Conservation (phyloP, 2,113 vertebrate genomes). For the Alethe castanea region DNA sequence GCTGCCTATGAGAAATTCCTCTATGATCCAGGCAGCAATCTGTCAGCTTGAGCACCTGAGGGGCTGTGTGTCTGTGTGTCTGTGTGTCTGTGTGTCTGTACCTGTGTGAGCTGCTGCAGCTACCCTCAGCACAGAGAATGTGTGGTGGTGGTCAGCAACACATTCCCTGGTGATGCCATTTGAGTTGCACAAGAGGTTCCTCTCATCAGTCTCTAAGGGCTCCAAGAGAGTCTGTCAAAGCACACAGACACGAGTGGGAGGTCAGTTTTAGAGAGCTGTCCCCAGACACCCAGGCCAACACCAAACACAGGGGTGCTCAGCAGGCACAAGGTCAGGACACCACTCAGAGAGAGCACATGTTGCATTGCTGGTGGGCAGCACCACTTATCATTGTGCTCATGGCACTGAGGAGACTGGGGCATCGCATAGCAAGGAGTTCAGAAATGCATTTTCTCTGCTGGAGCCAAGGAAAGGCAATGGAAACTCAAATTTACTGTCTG, state of each 20-base stretch:
- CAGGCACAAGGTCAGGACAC: background rate
- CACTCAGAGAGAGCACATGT: fast-evolving
- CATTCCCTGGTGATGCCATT: background rate
- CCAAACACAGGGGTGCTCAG: background rate
- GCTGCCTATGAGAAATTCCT: background rate
- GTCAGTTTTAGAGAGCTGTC: background rate
- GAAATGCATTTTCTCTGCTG: background rate
- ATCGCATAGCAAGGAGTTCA: background rate
- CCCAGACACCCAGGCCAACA: background rate
- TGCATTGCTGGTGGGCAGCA: background rate
- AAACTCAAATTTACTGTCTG: background rate
- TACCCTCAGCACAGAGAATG: background rate
- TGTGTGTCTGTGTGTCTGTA: background rate
- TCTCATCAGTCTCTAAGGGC: background rate
- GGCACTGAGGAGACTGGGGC: background rate
- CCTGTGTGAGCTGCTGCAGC: background rate
- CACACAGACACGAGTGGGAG: background rate
- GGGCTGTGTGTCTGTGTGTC: background rate
- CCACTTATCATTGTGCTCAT: background rate
- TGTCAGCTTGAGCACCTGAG: background rate
- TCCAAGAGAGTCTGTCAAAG: background rate
- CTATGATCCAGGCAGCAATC: background rate
- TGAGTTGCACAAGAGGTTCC: fast-evolving
- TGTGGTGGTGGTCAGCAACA: background rate
- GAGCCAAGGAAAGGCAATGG: background rate